phyloP scores from a whole-genome alignment of 1,140 invertebrate genomes.

The Magallana gigas region DNA sequence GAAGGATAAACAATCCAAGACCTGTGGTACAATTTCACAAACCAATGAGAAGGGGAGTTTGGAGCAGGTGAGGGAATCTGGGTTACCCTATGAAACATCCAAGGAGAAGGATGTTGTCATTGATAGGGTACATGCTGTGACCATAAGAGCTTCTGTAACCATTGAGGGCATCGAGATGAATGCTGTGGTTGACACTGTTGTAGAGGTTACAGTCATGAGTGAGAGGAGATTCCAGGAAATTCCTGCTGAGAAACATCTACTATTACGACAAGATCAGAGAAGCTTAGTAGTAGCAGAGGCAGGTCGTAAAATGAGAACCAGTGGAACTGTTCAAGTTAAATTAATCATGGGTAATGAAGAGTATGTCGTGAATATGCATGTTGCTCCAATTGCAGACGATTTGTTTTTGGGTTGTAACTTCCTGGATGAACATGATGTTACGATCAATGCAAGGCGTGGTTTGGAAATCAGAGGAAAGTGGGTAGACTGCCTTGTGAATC shows the following conservation, averaged over 20 bases:
- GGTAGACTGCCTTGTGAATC: slow-evolving; percentile 41
- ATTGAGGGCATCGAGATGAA: slow-evolving; percentile 32
- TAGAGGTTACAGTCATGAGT: slow-evolving; percentile 45
- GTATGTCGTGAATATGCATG: slow-evolving; percentile 37
- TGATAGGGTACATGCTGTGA: slow-evolving; percentile 39
- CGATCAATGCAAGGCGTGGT: slow-evolving; percentile 45
- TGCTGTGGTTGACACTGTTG: slow-evolving; percentile 38
- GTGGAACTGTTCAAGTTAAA: slow-evolving; percentile 12
- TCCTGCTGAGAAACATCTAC: slow-evolving; percentile 16
- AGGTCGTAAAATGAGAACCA: slow-evolving; percentile 35
- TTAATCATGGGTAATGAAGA: not conserved
- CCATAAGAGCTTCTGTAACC: slow-evolving; percentile 26
- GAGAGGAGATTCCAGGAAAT: slow-evolving; percentile 32
- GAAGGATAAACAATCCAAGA: not conserved
- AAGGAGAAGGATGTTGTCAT: slow-evolving; percentile 21
- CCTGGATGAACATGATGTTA: slow-evolving; percentile 45
- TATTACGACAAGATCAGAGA: not conserved
- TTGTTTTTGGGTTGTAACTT: slow-evolving; percentile 21
- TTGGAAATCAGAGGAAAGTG: slow-evolving; percentile 34
- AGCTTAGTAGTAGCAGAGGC: slow-evolving; percentile 46
- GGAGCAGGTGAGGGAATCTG: not conserved
- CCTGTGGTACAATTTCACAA: not conserved
- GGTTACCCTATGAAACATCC: not conserved
- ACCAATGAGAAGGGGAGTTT: not conserved
- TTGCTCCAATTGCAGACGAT: not conserved